Percentiles rank a stretch among this genome's conserved stretches.
Conservation (phyloP, 2,888 invertebrate species). For the Caenorhabditis doughertyi region DNA sequence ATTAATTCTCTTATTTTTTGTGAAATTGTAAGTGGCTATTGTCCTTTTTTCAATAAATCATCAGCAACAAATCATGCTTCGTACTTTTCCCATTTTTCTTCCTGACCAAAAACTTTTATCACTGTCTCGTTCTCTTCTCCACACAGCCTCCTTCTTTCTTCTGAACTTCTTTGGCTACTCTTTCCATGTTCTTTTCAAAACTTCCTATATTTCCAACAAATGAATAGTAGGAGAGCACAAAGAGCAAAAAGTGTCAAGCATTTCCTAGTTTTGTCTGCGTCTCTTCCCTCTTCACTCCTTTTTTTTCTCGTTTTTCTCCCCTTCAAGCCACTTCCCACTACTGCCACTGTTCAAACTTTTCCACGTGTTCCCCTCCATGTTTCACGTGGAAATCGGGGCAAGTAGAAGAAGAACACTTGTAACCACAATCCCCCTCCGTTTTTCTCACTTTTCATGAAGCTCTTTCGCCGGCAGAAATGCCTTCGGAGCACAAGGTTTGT, state of each 20-base stretch:
- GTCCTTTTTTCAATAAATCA: too few species aligned
- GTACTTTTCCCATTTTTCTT: too few species aligned
- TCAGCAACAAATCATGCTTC: too few species aligned
- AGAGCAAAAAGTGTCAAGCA: conserved; percentile 59
- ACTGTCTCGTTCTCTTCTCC: conserved; percentile 20
- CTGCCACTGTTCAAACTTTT: conserved; percentile 51
- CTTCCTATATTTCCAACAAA: not conserved
- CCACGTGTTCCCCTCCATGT: conserved; percentile 29
- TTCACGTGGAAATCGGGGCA: conserved; percentile 33
- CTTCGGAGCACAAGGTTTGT: conserved; percentile 1
- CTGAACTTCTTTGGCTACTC: not conserved
- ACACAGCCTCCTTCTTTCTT: conserved; percentile 18
- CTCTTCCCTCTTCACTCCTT: conserved; percentile 5
- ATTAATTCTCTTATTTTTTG: too few species aligned
- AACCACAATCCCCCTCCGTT: conserved; percentile 14
- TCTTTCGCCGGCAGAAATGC: not conserved
- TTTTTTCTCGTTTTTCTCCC: not conserved
- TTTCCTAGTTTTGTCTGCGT: conserved; percentile 30
- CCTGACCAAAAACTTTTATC: not conserved
- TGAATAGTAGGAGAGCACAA: conserved; percentile 49
- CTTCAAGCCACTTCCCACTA: too few species aligned
- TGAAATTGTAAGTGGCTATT: too few species aligned
- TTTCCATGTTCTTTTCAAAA: not conserved
- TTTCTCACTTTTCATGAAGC: not conserved
- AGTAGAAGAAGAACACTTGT: conserved; percentile 32